Percentiles rank a stretch among this genome's conserved stretches.
Conservation (phyloP, 2,797 vertebrate species). For the Megaceryle alcyon region DNA sequence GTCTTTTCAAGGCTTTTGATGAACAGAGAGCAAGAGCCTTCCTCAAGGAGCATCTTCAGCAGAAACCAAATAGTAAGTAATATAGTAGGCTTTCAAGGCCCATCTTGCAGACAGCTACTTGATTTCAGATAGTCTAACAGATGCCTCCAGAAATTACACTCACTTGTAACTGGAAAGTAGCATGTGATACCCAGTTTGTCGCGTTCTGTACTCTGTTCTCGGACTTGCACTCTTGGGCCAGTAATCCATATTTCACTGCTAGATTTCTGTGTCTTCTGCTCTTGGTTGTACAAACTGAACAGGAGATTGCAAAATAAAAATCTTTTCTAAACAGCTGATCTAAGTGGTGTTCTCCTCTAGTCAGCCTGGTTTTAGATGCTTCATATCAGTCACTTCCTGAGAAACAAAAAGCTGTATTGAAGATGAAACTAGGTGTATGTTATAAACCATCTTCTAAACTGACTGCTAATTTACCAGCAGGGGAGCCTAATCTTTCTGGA, state of each 20-base stretch:
- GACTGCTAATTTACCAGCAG: neutral
- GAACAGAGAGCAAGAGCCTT: neutral
- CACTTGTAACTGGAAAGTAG: neutral
- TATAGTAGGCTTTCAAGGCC: neutral
- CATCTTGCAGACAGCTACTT: neutral
- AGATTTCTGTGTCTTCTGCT: neutral
- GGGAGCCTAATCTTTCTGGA: neutral
- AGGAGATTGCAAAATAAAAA: neutral
- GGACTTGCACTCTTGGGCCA: neutral
- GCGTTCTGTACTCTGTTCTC: neutral
- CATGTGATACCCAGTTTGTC: neutral
- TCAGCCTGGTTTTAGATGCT: neutral
- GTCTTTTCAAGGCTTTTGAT: neutral
- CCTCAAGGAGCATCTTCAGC: neutral
- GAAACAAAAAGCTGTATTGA: neutral
- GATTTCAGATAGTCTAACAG: neutral
- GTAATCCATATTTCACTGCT: neutral
- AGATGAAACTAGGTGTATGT: neutral
- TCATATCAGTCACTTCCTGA: accelerated
- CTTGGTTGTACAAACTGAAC: neutral
- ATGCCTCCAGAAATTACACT: neutral
- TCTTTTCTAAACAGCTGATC: neutral
- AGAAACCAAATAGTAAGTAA: neutral
- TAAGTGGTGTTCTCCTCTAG: neutral
- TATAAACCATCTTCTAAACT: neutral